phyloP scores from a whole-genome alignment of 2,113 vertebrate species.

The Scomber japonicus region DNA sequence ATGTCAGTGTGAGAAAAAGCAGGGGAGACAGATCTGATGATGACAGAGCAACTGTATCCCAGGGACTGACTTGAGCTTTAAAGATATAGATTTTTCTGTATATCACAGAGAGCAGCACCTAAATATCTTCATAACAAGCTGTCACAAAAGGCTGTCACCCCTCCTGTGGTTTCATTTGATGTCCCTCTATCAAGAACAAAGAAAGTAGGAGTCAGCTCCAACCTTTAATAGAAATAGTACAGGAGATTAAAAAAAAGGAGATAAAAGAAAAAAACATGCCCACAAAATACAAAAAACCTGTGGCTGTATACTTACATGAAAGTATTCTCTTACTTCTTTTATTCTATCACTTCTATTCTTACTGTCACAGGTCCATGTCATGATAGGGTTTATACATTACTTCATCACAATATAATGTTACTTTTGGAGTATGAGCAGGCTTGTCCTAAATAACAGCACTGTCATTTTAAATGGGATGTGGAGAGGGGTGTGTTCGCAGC shows the following conservation, averaged over 20 bases:
- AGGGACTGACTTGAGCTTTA: slow-evolving; percentile 21
- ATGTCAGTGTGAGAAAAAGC: slow-evolving; percentile 64
- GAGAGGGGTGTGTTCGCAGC: slow-evolving; percentile 86
- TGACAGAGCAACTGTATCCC: slow-evolving; percentile 17
- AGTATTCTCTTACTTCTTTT: background rate
- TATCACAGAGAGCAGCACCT: slow-evolving; percentile 1
- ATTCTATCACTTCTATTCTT: background rate
- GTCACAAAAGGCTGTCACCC: background rate
- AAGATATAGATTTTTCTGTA: slow-evolving; percentile 13
- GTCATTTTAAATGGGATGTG: slow-evolving; percentile 86
- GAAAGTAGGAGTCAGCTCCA: background rate
- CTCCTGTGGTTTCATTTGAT: background rate
- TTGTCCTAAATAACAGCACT: slow-evolving; percentile 69
- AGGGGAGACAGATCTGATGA: slow-evolving; percentile 49
- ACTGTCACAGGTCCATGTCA: background rate
- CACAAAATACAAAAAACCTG: background rate
- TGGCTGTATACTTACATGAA: background rate
- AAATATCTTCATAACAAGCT: slow-evolving; percentile 10
- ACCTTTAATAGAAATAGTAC: background rate
- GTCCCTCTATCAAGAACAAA: background rate
- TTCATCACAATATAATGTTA: slow-evolving; percentile 29
- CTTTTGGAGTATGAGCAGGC: slow-evolving; percentile 4
- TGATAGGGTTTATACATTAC: background rate
- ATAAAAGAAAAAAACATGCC: too few species aligned
- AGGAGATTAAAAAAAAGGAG: background rate